Base-by-base conservation (phyloP, 2,113 vertebrate species). In the Eolophus roseicapilla region DNA sequence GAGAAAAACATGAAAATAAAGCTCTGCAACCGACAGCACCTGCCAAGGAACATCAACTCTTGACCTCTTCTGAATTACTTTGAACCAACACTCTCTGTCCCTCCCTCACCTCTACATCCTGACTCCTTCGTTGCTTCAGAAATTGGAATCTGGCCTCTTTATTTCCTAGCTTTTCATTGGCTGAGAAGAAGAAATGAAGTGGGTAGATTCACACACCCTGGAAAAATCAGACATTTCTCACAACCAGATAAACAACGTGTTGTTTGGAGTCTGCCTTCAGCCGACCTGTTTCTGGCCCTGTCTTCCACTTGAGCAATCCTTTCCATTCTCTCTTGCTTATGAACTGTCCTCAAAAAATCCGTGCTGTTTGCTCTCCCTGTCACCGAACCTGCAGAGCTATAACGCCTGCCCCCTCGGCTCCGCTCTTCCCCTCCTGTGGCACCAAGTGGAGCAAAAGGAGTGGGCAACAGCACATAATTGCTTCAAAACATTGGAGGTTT, bases 1-100 rank as follows among this genome's bases (percentile, higher is more conserved):
- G 52, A 88, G 46, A 76, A 29, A 39, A 88, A 87, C 64, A 74
- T 11, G 55, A 83, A 91, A 92, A 90, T 47, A 96, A 88, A 88
- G 50, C 47, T 55, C 46, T 78, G 60, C 10, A 53, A 74, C 19
- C 60, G 81, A 86, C 77, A 93, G 69, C 63, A 92, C 82, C 88
- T 88, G 79, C 67, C 86, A 94, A 70, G 33, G 49, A 93, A 92
- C 27, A 92, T 74, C 79, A 83, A 13, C 29, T 79, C 3, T 57
- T 86, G 3, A 86, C n/a, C 24, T 78, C 17, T 63, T 46, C 47
- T 53, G 73, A 92, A 57, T 60, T 70, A 62, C 27, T 95, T 70
- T n/a, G 29, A 71, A 92, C 25, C 33, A 88, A 53, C 4, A 19
- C 13, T 53, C 62, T 63, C 55, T 41, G n/a, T 27, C 46, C 69